phyloP scores from a whole-genome alignment of 2,113 vertebrate species.

The Diglossa brunneiventris region DNA sequence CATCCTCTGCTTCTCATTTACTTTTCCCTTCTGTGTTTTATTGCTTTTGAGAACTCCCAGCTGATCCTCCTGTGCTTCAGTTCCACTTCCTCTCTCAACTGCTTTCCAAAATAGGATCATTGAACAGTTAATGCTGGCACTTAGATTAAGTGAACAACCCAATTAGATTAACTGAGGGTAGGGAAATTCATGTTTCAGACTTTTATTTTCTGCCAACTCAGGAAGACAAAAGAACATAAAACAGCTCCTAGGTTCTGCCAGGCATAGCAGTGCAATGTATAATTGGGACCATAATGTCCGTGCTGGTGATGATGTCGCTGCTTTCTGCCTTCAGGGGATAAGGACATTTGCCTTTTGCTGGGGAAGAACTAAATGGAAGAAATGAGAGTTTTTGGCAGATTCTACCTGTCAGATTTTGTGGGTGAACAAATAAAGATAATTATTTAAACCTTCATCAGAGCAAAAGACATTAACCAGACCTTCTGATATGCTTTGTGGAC shows the following conservation, averaged over 20 bases:
- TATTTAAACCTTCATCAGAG: background rate
- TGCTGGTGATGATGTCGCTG: background rate
- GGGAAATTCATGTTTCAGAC: background rate
- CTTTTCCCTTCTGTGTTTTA: conserved; percentile 38
- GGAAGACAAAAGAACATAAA: conserved; percentile 46
- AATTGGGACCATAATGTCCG: background rate
- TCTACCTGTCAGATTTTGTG: background rate
- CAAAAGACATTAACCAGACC: background rate
- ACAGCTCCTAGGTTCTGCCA: background rate
- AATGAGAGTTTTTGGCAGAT: background rate
- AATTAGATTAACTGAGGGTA: conserved; percentile 32
- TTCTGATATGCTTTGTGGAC: background rate
- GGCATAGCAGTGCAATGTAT: background rate
- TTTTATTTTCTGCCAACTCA: conserved; percentile 43
- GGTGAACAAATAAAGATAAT: background rate
- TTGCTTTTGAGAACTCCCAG: conserved; percentile 51
- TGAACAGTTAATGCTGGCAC: conserved; percentile 48
- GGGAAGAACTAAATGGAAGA: background rate
- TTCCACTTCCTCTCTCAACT: conserved; percentile 26
- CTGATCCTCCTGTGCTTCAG: conserved; percentile 35
- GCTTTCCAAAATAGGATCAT: conserved; percentile 32
- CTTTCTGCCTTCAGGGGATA: background rate
- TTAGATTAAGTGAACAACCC: conserved; percentile 35
- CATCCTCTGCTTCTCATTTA: conserved; percentile 46
- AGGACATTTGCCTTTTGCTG: background rate